phyloP scores from a whole-genome alignment of 2,888 invertebrate genomes.

The Lasioglossum morio region DNA sequence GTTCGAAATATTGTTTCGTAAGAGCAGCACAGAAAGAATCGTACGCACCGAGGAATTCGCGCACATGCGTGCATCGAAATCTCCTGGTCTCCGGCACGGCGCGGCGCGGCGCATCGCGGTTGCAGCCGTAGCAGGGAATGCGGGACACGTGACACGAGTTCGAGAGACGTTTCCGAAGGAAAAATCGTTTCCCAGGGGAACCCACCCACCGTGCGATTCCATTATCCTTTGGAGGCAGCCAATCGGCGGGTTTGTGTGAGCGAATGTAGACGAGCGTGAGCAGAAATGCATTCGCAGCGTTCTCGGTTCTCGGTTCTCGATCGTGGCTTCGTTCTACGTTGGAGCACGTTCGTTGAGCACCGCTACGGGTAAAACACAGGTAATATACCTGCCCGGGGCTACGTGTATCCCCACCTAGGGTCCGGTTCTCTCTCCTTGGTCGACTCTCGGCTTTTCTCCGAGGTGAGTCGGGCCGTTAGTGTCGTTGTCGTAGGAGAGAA shows the following conservation, averaged over 20 bases:
- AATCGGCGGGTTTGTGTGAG: not conserved
- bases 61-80: conserved; percentile 42
- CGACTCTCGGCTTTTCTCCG: conserved; percentile 69
- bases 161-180: not conserved
- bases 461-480: conserved; percentile 73
- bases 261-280: not conserved
- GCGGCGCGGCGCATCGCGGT: not conserved
- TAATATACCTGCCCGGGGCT: conserved; percentile 76
- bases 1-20: not conserved
- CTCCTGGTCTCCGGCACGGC: too few relatives aligned
- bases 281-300: not conserved
- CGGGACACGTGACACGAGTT: not conserved
- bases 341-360: conserved; percentile 65
- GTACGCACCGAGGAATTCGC: not conserved
- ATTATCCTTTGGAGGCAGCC: not conserved
- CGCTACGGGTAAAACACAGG: conserved; percentile 75
- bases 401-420: conserved; percentile 70
- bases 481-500: conserved; percentile 71
- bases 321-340: not conserved
- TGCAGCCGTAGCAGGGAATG: not conserved
- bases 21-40: not conserved
- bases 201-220: not conserved
- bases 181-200: conserved; percentile 1
- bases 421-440: conserved; percentile 71
- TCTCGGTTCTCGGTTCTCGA: not conserved